Conservation (phyloP, 1,140 invertebrate species). For the Euura saliciscinereae region DNA sequence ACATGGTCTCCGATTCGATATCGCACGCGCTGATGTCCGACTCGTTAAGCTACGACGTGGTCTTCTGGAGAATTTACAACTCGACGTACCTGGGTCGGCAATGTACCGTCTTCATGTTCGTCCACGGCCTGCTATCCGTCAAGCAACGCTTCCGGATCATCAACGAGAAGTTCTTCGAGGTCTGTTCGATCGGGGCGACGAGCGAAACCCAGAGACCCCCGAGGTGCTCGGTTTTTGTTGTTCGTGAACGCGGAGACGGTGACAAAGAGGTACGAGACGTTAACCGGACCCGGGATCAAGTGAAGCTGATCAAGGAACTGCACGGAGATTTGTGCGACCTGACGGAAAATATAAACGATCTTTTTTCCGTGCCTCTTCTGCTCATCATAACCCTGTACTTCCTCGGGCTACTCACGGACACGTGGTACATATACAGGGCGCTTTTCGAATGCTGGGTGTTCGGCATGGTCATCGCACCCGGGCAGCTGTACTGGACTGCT, state of each 20-base stretch:
- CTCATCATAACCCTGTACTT: neutral
- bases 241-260: neutral
- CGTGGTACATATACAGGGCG: neutral
- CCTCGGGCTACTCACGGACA: neutral
- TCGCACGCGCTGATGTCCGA: neutral
- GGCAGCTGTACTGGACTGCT: neutral
- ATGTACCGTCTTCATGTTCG: neutral
- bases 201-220: neutral
- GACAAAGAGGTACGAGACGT: neutral
- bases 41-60: neutral
- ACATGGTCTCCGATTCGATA: neutral
- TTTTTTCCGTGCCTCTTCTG: neutral
- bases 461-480: neutral
- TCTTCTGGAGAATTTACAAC: neutral
- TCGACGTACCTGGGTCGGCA: neutral
- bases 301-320: neutral
- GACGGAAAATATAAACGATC: neutral
- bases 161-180: neutral
- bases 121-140: neutral
- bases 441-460: neutral
- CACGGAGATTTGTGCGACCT: slow-evolving; percentile 1
- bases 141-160: neutral
- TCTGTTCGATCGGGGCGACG: neutral
- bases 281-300: neutral
- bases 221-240: neutral